phyloP scores from a whole-genome alignment of 1,140 invertebrate genomes.

The Bradynema listronoti region DNA sequence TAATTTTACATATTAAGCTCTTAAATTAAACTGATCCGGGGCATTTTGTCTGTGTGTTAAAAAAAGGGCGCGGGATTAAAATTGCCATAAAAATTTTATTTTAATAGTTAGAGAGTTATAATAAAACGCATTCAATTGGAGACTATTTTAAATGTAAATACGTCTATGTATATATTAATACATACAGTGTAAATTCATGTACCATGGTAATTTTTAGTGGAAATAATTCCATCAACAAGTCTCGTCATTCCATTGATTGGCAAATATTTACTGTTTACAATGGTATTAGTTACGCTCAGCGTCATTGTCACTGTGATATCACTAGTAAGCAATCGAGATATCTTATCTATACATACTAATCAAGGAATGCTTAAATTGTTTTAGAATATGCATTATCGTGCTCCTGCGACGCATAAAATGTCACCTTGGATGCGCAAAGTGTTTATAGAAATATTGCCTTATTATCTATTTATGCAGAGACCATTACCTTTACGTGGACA shows the following conservation, averaged over 20 bases:
- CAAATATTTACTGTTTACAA: slow-evolving; percentile 97
- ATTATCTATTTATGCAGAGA: slow-evolving; percentile 60
- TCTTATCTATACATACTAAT: not conserved
- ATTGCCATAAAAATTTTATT: too few species aligned
- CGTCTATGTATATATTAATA: too few species aligned
- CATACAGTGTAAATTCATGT: too few species aligned
- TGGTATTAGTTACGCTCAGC: slow-evolving; percentile 91
- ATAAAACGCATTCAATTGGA: too few species aligned
- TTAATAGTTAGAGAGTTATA: too few species aligned
- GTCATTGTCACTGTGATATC: slow-evolving; percentile 97
- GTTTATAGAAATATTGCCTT: slow-evolving; percentile 81
- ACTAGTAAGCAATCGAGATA: slow-evolving; percentile 60
- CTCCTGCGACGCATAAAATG: slow-evolving; percentile 83
- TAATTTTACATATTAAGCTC: too few species aligned
- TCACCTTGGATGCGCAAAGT: slow-evolving; percentile 77
- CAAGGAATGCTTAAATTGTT: slow-evolving; percentile 13
- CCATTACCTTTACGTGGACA: slow-evolving; percentile 7
- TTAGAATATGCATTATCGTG: slow-evolving; percentile 86
- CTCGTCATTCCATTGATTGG: slow-evolving; percentile 96
- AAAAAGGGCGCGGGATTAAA: too few species aligned
- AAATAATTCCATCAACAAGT: slow-evolving; percentile 96
- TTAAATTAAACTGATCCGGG: too few species aligned
- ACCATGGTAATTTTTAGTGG: slow-evolving; percentile 79
- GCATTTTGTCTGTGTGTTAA: too few species aligned
- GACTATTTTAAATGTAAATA: too few species aligned